phyloP scores from a whole-genome alignment of 2,888 invertebrate genomes.

The Drosophila prolongata region DNA sequence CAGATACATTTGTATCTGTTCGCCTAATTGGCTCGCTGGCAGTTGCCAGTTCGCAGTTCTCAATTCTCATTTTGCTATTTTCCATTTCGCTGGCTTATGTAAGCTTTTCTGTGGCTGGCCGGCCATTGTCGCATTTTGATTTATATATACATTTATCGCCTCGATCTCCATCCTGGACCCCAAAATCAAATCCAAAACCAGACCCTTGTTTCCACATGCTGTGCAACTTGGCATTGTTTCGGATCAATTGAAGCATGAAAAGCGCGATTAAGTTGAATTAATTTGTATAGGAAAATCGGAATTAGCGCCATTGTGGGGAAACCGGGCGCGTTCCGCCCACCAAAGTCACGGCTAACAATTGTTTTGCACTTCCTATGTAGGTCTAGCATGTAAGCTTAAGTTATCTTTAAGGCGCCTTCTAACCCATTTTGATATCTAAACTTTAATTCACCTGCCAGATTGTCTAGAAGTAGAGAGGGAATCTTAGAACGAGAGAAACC shows the following conservation, averaged over 20 bases:
- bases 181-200: constrained; percentile 20
- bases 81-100: constrained; percentile 58
- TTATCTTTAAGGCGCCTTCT: constrained; percentile 30
- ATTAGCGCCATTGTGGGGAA: constrained; percentile 59
- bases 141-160: constrained; percentile 65
- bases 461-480: constrained; percentile 54
- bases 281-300: constrained; percentile 63
- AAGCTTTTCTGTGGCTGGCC: constrained; percentile 55
- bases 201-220: constrained; percentile 57
- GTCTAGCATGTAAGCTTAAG: constrained; percentile 37
- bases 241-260: constrained; percentile 73
- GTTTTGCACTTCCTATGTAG: constrained; percentile 24
- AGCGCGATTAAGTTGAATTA: constrained; percentile 64
- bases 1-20: constrained; percentile 62
- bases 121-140: constrained; percentile 74
- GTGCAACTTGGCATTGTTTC: constrained; percentile 51
- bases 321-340: constrained; percentile 7
- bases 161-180: constrained; percentile 47
- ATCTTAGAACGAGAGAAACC: constrained; percentile 23
- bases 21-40: constrained; percentile 62
- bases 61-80: constrained; percentile 21
- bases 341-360: constrained; percentile 64
- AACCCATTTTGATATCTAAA: constrained; percentile 25
- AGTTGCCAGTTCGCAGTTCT: constrained; percentile 9
- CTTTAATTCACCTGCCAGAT: constrained; percentile 47